These are phyloP conservation scores for Phymastichus coffea DNA, from an alignment of 1,140 invertebrate species.

Conservation along the genomic window DNA sequence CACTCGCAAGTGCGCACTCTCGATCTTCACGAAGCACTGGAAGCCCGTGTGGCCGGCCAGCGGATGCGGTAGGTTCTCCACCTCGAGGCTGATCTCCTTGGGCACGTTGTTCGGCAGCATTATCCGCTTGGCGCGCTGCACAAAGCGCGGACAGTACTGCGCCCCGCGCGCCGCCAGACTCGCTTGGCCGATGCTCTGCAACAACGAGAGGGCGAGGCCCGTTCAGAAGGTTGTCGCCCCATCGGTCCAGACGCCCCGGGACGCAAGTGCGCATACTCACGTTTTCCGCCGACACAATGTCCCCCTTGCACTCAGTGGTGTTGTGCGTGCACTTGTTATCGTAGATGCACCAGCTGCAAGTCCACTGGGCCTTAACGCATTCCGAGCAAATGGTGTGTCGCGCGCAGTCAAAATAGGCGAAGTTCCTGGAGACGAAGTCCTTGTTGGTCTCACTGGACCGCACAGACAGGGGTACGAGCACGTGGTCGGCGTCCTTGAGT, in stretches of 20 bases:
- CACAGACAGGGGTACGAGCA: constrained; percentile 88
- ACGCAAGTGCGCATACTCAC: no score
- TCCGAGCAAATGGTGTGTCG: constrained; percentile 82
- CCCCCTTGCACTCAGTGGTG: constrained; percentile 72
- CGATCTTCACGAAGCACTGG: constrained; percentile 88
- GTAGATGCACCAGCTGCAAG: constrained; percentile 95
- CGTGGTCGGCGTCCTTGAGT: constrained; percentile 79
- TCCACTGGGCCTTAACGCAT: constrained; percentile 87
- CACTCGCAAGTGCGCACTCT: constrained; percentile 84
- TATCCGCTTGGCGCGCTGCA: constrained; percentile 64
- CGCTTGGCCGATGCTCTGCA: constrained; percentile 63
- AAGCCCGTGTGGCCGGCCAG: constrained; percentile 84
- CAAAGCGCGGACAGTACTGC: constrained; percentile 79
- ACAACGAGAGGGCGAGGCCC: no score
- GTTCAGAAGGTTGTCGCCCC: no score
- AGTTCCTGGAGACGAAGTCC: constrained; percentile 90
- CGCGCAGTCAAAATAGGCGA: constrained; percentile 93
- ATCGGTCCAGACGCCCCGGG: no score
- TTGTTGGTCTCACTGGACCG: constrained; percentile 91
- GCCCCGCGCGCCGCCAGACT: constrained; percentile 73
- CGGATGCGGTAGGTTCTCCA: constrained; percentile 86
- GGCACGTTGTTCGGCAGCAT: constrained; percentile 85
- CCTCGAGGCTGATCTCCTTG: constrained; percentile 84
- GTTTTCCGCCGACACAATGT: constrained; percentile 80
- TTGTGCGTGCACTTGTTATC: constrained; percentile 93